Evolutionary conservation across 2,888 invertebrate species (phyloP), one percentile per base, ranked within the genome.

Genomic region (Stenodema calcarata): DNA sequence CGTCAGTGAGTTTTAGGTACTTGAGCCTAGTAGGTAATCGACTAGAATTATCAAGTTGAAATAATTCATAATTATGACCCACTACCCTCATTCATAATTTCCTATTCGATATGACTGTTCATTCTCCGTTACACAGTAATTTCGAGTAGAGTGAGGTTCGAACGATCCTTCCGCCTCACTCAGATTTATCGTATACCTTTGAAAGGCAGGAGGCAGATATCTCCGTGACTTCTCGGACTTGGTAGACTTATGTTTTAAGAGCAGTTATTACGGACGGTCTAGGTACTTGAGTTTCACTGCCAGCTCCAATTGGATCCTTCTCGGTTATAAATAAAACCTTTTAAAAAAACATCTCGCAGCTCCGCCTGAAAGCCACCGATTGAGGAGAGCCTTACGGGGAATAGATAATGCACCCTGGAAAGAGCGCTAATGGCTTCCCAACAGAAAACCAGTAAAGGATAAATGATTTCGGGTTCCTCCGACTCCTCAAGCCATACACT

Each of bases 371-470:
- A 86, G 86, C 86, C 80, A 80, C 86, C 80, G 86, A 86, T 86
- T 86, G 79, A 78, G 80, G 69, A 86, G 79, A 41, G 69, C 41
- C 42, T 16, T 80, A 30, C 54, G 62, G 30, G 18, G 82, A 69
- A 86, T 75, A 86, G 86, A 86, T 86, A 86, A 86, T 86, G 86
- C 86, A 86, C 86, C 76, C 69, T 44, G 76, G 76, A 80, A 86
- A 86, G 86, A 82, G 86, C 86, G 86, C 76, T 86, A 86, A 86
- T 86, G 86, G 86, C 69, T 86, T 79, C 54, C 62, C 70, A 41
- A n/a, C 44, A 54, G 23, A 42, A 35, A 84, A 84, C 50, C 70
- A 84, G 28, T 35, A 41, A n/a, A 76, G 75, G 75, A 85, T 85
- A 85, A 85, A 85, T 85, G 85, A 85, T 85, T 85, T 85, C 62